These are phyloP conservation scores for Mythimna loreyi DNA, from an alignment of 2,888 invertebrate genomes.

Conservation along the genomic window DNA sequence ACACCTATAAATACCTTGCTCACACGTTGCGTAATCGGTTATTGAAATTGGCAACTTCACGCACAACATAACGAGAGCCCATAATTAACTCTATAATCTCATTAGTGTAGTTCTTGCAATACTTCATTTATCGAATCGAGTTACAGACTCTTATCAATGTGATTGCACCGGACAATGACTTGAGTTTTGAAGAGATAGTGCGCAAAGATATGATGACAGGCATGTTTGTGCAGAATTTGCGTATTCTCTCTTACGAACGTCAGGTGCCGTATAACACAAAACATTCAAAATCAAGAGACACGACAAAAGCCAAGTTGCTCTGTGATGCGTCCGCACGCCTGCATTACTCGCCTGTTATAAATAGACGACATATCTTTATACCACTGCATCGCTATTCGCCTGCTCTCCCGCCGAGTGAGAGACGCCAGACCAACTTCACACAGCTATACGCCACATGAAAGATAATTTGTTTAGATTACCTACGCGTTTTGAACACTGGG, in stretches of 20 bases:
- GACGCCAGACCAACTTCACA: slow-evolving; percentile 79
- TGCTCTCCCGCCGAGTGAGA: slow-evolving; percentile 87
- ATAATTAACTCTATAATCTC: slow-evolving; percentile 42
- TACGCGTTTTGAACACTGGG: slow-evolving; percentile 66
- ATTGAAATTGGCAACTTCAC: slow-evolving; percentile 59
- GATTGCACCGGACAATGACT: slow-evolving; percentile 26
- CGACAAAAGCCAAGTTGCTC: slow-evolving; percentile 77
- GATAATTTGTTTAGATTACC: slow-evolving; percentile 79
- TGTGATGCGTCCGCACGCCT: slow-evolving; percentile 80
- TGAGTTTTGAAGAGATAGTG: slow-evolving; percentile 23
- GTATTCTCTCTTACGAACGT: slow-evolving; percentile 46
- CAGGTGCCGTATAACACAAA: slow-evolving; percentile 66
- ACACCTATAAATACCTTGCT: slow-evolving; percentile 49
- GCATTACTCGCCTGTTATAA: slow-evolving; percentile 85
- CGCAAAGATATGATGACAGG: slow-evolving; percentile 34
- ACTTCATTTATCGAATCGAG: slow-evolving; percentile 36
- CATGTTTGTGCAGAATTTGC: slow-evolving; percentile 29
- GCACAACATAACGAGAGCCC: slow-evolving; percentile 36
- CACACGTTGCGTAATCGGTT: slow-evolving; percentile 55
- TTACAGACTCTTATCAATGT: slow-evolving; percentile 30
- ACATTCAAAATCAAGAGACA: slow-evolving; percentile 81
- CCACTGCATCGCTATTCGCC: slow-evolving; percentile 79
- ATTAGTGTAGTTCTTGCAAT: slow-evolving; percentile 28
- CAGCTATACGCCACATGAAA: slow-evolving; percentile 68
- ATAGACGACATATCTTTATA: slow-evolving; percentile 88